Evolutionary conservation across 1,140 invertebrate species (phyloP).

Genomic region (Diploscapter pachys): DNA sequence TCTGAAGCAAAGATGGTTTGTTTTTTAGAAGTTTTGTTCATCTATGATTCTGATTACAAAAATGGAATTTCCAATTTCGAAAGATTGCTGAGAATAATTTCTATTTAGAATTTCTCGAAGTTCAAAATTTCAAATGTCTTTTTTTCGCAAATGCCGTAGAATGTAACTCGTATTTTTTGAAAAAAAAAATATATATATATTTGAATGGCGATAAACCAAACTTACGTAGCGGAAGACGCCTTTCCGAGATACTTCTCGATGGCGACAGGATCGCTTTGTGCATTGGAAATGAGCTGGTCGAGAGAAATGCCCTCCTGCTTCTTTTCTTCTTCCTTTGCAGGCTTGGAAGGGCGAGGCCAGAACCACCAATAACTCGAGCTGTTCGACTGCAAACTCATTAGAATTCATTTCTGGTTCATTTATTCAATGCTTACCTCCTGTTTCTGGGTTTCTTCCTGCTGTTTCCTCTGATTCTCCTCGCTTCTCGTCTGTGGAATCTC

Average conservation of each 20-base stretch:
- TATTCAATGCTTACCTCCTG: conserved; percentile 10
- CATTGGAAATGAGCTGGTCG: conserved; percentile 73
- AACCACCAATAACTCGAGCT: conserved; percentile 25
- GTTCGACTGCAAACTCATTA: conserved; percentile 32
- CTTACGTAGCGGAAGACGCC: conserved; percentile 4
- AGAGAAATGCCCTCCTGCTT: conserved; percentile 76
- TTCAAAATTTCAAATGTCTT: neutral
- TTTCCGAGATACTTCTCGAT: conserved; percentile 53
- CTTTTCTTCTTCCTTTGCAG: conserved; percentile 21
- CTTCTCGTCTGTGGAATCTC: conserved; percentile 71
- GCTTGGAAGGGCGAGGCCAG: conserved; percentile 1
- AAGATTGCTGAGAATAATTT: too few species aligned
- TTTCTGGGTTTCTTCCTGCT: conserved; percentile 8
- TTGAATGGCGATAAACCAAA: neutral
- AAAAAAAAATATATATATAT: too few species aligned
- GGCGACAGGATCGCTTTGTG: conserved; percentile 42
- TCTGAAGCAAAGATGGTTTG: neutral
- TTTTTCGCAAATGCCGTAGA: too few species aligned
- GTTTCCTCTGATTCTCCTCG: conserved; percentile 2
- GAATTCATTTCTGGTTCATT: too few species aligned
- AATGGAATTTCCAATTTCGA: too few species aligned
- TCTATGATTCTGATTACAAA: too few species aligned
- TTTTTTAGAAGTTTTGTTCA: too few species aligned
- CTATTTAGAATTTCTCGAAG: neutral
- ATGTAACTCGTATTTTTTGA: too few species aligned